These are phyloP conservation scores for Folsomia candida DNA, from an alignment of 2,888 invertebrate genomes.

Conservation along the genomic window DNA sequence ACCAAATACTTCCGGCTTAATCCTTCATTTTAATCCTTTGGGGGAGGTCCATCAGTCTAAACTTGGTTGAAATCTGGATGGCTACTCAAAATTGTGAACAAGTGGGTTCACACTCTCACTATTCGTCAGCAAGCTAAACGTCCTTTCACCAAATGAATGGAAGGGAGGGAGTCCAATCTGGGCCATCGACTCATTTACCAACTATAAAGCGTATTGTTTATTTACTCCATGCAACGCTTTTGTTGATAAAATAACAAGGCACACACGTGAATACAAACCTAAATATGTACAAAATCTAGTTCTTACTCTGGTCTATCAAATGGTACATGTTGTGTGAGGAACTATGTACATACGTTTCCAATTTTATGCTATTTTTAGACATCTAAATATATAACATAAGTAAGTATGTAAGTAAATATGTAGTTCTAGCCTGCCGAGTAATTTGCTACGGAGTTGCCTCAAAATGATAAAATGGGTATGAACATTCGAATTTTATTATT, in stretches of 20 bases:
- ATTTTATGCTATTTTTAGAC: no score
- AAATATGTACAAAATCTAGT: no score
- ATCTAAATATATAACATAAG: no score
- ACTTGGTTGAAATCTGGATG: background rate
- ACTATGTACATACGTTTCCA: no score
- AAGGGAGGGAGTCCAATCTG: background rate
- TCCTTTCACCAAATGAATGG: background rate
- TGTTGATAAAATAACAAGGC: background rate
- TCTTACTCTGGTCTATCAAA: no score
- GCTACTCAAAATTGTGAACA: background rate
- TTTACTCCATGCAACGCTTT: background rate
- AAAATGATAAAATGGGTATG: no score
- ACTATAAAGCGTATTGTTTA: background rate
- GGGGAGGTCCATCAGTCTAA: background rate
- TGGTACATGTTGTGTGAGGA: no score
- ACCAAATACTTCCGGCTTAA: conserved; percentile 3
- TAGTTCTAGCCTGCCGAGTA: no score
- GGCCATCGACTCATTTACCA: background rate
- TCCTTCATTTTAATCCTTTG: conserved; percentile 5
- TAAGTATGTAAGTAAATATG: no score
- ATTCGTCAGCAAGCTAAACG: background rate
- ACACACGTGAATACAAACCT: no score
- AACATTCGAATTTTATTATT: no score
- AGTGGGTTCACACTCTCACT: background rate
- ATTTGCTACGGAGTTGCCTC: no score